phyloP scores from a whole-genome alignment of 2,113 vertebrate species.

The Ancistrus triradiatus region DNA sequence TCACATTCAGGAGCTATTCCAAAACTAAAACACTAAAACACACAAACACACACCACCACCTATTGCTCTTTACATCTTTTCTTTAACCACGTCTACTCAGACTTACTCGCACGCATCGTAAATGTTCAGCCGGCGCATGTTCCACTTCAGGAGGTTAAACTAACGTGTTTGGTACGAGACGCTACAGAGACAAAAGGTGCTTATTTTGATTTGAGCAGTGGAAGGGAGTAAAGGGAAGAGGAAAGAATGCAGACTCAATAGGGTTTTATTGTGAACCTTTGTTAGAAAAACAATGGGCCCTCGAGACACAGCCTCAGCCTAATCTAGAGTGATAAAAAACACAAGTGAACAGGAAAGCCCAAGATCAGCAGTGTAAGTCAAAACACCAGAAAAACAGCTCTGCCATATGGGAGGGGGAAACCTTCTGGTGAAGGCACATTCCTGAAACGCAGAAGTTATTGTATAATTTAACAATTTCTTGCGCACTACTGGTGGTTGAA shows the following conservation, averaged over 20 bases:
- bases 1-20: too few species aligned
- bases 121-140: too few species aligned
- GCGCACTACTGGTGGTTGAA: too few species aligned
- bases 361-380: background rate
- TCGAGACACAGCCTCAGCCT: slow-evolving; percentile 5
- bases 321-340: slow-evolving; percentile 35
- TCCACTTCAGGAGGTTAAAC: too few species aligned
- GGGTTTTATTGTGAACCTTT: slow-evolving; percentile 5
- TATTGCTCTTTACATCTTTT: too few species aligned
- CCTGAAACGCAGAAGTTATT: slow-evolving; percentile 48
- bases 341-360: background rate
- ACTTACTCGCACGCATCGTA: too few species aligned
- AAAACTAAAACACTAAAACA: too few species aligned
- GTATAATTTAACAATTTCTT: too few species aligned
- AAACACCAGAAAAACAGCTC: slow-evolving; percentile 21
- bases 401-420: slow-evolving; percentile 40
- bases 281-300: slow-evolving; percentile 12
- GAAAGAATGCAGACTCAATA: slow-evolving; percentile 2
- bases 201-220: slow-evolving; percentile 9
- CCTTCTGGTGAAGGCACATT: slow-evolving; percentile 43
- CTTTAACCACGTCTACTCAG: too few species aligned
- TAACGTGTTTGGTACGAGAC: slow-evolving; percentile 13
- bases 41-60: too few species aligned
- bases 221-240: background rate
- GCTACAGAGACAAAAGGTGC: background rate